phyloP scores from a whole-genome alignment of 2,113 vertebrate species.

The Tretioscincus oriximinensis region DNA sequence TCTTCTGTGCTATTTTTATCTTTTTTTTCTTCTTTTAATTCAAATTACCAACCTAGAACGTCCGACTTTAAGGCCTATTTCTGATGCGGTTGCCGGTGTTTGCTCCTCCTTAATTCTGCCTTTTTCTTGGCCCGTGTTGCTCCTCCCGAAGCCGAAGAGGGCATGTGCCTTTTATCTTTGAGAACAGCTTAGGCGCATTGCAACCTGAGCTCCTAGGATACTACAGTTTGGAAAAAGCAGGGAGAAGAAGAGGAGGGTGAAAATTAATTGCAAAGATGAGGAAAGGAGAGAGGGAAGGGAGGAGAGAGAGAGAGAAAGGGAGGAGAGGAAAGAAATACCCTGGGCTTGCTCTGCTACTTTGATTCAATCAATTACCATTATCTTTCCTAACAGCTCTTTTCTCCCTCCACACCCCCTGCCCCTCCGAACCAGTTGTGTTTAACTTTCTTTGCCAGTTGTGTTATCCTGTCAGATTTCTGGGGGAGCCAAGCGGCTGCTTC shows the following conservation, averaged over 20 bases:
- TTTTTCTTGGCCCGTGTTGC: slow-evolving; percentile 65
- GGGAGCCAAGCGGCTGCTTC: slow-evolving; percentile 66
- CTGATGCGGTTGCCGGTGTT: neutral
- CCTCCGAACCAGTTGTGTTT: slow-evolving; percentile 74
- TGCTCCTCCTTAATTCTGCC: slow-evolving; percentile 47
- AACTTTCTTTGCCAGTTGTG: slow-evolving; percentile 76
- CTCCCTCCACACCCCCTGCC: slow-evolving; percentile 67
- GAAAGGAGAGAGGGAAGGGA: neutral
- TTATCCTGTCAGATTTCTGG: slow-evolving; percentile 77
- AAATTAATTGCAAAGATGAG: slow-evolving; percentile 71
- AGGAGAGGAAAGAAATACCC: slow-evolving; percentile 73
- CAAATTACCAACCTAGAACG: slow-evolving; percentile 29
- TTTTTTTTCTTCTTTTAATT: slow-evolving; percentile 34
- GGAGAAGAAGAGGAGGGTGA: slow-evolving; percentile 20
- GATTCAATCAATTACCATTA: slow-evolving; percentile 86
- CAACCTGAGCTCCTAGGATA: slow-evolving; percentile 74
- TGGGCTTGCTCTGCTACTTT: slow-evolving; percentile 74
- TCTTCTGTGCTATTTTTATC: too few species aligned
- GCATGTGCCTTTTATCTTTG: slow-evolving; percentile 76
- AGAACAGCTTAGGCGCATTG: slow-evolving; percentile 64
- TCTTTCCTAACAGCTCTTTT: slow-evolving; percentile 74
- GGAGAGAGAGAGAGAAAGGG: neutral
- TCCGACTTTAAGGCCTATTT: slow-evolving; percentile 62
- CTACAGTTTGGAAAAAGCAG: slow-evolving; percentile 65
- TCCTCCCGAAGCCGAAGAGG: slow-evolving; percentile 70